Conservation (phyloP, 2,888 invertebrate genomes). For the Spisula subtruncata region DNA sequence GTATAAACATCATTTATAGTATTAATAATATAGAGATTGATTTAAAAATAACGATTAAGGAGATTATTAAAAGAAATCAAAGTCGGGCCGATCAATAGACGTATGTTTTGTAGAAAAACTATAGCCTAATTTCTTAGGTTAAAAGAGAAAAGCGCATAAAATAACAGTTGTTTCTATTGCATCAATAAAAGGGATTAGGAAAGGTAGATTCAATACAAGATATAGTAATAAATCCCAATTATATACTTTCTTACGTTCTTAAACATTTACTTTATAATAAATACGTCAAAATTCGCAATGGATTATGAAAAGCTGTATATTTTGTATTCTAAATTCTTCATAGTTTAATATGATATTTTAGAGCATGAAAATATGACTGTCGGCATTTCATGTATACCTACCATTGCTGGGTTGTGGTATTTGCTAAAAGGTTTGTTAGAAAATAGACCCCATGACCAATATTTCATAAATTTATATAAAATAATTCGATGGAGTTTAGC, state of each 20-base stretch:
- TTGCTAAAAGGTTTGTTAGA: too few species aligned
- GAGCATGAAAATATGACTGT: too few species aligned
- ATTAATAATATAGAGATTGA: constrained; percentile 7
- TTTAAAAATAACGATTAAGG: constrained; percentile 24
- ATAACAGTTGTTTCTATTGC: constrained; percentile 41
- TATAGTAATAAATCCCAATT: not conserved
- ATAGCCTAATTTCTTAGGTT: constrained; percentile 25
- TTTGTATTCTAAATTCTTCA: too few species aligned
- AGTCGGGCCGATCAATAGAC: not conserved
- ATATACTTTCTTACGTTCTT: not conserved
- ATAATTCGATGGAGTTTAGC: too few species aligned
- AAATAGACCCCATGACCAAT: too few species aligned
- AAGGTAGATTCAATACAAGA: constrained; percentile 24
- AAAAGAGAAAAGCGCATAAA: not conserved
- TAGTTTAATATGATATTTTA: too few species aligned
- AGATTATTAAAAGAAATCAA: constrained; percentile 38
- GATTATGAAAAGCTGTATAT: too few species aligned
- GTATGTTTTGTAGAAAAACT: constrained; percentile 28
- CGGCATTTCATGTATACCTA: too few species aligned
- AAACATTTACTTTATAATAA: too few species aligned
- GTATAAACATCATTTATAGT: constrained; percentile 19
- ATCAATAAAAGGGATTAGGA: constrained; percentile 23
- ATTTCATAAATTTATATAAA: too few species aligned
- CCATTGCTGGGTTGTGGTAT: too few species aligned
- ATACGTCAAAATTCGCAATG: too few species aligned